These are phyloP conservation scores for Menidia beryllina DNA, from an alignment of 2,113 vertebrate genomes.

Conservation along the genomic window DNA sequence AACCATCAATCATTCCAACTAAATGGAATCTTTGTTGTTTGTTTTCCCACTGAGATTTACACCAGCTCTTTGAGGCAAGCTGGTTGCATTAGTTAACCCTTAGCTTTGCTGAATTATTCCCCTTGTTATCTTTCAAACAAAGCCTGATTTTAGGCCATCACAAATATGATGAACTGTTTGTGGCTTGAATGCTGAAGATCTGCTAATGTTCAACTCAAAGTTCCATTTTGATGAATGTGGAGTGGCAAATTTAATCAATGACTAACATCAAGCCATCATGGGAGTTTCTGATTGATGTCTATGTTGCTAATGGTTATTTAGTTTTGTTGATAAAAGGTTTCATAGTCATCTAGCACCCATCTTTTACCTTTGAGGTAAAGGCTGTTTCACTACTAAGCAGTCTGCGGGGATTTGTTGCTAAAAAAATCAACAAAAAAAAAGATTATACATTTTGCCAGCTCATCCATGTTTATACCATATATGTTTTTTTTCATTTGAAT, in stretches of 20 bases:
- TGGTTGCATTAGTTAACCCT: conserved; percentile 20
- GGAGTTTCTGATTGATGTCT: neutral
- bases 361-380: no score
- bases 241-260: neutral
- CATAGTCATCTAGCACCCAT: no score
- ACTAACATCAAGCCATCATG: neutral
- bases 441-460: no score
- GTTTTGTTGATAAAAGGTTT: no score
- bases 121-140: conserved; percentile 33
- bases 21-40: neutral
- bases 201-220: neutral
- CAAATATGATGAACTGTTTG: neutral
- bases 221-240: neutral
- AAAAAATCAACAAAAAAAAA: no score
- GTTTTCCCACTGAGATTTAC: conserved; percentile 11
- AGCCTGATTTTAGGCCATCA: conserved; percentile 4
- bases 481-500: no score
- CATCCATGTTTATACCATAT: no score
- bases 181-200: neutral
- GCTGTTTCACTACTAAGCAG: no score
- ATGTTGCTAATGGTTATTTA: no score
- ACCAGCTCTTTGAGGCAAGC: conserved; percentile 16
- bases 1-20: conserved; percentile 33
- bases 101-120: conserved; percentile 4
- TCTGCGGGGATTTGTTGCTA: no score